Conservation (phyloP, 2,888 invertebrate species). For the Scaptomyza polygonia region DNA sequence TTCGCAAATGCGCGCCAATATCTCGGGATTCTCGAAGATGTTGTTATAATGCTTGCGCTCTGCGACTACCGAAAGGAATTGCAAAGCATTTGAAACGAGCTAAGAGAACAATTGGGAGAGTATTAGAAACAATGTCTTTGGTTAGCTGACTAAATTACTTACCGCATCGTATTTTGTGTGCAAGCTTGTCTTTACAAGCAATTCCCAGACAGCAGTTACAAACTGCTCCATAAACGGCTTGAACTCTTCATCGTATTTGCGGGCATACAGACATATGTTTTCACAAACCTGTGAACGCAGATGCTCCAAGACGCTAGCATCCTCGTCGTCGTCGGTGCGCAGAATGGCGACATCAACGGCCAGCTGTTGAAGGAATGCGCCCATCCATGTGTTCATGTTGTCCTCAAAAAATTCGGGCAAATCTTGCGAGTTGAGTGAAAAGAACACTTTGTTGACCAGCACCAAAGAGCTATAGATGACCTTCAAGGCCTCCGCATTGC, state of each 20-base stretch:
- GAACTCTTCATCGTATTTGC: constrained; percentile 99
- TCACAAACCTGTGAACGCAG: constrained; percentile 98
- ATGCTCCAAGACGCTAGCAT: constrained; percentile 94
- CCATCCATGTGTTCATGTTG: constrained; percentile 98
- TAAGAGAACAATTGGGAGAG: constrained; percentile 82
- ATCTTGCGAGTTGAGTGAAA: constrained; percentile 98
- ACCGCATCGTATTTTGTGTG: constrained; percentile 96
- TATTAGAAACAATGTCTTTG: background rate
- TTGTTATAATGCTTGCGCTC: constrained; percentile 94
- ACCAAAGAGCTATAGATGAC: constrained; percentile 95
- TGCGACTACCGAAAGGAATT: constrained; percentile 97
- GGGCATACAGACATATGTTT: constrained; percentile 96
- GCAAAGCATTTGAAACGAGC: constrained; percentile 97
- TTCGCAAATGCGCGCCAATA: constrained; percentile 96
- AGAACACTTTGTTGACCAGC: constrained; percentile 97
- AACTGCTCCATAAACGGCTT: constrained; percentile 94
- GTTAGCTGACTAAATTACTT: constrained; percentile 67
- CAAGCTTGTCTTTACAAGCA: constrained; percentile 93
- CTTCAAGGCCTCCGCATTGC: constrained; percentile 91
- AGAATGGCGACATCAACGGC: constrained; percentile 91
- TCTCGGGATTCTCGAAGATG: constrained; percentile 94
- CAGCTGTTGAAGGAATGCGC: constrained; percentile 92
- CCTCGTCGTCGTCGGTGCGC: constrained; percentile 92
- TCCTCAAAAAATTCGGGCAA: constrained; percentile 99
- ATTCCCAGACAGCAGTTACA: constrained; percentile 97